These are phyloP conservation scores for Rhorus exstirpatorius DNA, from an alignment of 2,888 invertebrate species.

Conservation along the genomic window DNA sequence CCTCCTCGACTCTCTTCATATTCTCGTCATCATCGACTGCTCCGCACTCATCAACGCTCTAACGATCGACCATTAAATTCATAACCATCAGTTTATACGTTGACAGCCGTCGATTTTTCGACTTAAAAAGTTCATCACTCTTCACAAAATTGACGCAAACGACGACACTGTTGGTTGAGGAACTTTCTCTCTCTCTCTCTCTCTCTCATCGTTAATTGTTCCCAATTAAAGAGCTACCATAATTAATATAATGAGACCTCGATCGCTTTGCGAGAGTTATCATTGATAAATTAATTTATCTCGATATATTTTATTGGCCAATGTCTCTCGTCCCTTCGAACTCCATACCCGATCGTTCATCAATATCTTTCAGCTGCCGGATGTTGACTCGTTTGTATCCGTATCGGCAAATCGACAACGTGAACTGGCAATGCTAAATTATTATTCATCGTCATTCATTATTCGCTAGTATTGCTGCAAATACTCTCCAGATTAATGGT, in stretches of 20 bases:
- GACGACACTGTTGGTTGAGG: too few species aligned
- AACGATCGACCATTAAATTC: background rate
- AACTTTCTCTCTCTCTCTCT: too few species aligned
- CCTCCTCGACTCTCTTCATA: background rate
- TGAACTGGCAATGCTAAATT: background rate
- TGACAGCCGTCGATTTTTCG: background rate
- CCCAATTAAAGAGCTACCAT: too few species aligned
- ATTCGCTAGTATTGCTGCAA: background rate
- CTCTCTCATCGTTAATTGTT: too few species aligned
- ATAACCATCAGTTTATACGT: background rate
- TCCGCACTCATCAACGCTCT: background rate
- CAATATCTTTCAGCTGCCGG: conserved; percentile 19
- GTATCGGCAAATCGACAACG: background rate
- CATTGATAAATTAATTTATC: conserved; percentile 38
- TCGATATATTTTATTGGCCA: background rate
- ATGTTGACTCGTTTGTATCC: conserved; percentile 1
- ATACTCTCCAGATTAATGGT: too few species aligned
- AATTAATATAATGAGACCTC: too few species aligned
- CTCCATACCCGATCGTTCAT: conserved; percentile 18
- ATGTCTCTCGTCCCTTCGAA: background rate
- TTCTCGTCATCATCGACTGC: background rate
- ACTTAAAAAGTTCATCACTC: background rate
- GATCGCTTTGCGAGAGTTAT: too few species aligned
- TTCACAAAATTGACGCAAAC: background rate
- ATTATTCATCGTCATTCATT: too few species aligned